A percentile compares a stretch with the other conserved stretches of the same genome.
Evolutionary conservation across 2,888 invertebrate species (phyloP).

Genomic region (Lomographa bimaculata): DNA sequence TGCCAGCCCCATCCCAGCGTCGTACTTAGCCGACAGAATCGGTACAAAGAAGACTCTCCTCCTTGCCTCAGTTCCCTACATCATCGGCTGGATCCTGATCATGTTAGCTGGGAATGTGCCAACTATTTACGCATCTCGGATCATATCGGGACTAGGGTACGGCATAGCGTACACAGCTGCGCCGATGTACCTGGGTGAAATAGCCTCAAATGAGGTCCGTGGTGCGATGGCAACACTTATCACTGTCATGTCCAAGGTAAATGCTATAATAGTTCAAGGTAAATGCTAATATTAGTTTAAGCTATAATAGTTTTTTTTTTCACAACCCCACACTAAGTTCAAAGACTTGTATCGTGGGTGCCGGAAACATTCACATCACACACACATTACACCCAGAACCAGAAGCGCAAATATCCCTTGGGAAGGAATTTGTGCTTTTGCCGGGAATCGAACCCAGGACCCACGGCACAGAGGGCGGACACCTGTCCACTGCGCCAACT

Average conservation of each 20-base stretch:
- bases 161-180: conserved; percentile 84
- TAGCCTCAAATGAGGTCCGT: conserved; percentile 83
- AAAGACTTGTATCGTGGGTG: no score
- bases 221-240: conserved; percentile 85
- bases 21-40: conserved; percentile 85
- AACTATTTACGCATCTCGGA: conserved; percentile 82
- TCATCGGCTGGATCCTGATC: conserved; percentile 86
- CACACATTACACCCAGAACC: no score
- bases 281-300: no score
- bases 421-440: no score
- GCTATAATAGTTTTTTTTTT: no score
- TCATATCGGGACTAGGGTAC: conserved; percentile 86
- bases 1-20: conserved; percentile 85
- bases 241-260: conserved; percentile 82
- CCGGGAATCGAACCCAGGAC: no score
- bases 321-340: no score
- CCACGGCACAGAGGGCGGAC: no score
- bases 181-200: conserved; percentile 85
- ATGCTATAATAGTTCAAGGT: no score
- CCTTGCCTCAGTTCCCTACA: conserved; percentile 83
- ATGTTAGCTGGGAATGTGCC: conserved; percentile 82
- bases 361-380: no score
- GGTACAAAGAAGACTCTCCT: conserved; percentile 86
- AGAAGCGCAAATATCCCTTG: no score
- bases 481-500: no score